Evolutionary conservation across 2,797 vertebrate species (phyloP).

Genomic region (Argya squamiceps): DNA sequence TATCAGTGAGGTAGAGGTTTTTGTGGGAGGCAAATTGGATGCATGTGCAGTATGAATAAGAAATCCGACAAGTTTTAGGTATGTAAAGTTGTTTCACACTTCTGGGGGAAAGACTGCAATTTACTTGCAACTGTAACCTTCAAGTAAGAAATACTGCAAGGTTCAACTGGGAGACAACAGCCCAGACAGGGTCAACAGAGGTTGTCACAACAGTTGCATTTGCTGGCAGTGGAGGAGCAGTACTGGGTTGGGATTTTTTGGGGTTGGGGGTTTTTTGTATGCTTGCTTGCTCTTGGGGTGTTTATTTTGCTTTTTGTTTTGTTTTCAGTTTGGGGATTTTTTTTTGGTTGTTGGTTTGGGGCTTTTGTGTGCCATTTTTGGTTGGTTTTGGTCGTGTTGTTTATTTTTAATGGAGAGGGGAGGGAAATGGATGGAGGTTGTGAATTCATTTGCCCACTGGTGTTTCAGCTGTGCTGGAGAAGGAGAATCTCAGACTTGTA

Average conservation of each 20-base stretch:
- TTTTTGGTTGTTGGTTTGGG: background rate
- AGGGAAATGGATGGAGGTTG: background rate
- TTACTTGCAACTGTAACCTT: background rate
- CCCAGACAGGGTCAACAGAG: background rate
- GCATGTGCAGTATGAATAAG: background rate
- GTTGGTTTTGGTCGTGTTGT: rapidly evolving
- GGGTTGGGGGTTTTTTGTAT: background rate
- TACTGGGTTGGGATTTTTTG: background rate
- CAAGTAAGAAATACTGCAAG: background rate
- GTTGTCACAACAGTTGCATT: background rate
- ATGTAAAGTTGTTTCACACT: background rate
- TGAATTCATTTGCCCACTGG: background rate
- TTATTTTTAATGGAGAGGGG: background rate
- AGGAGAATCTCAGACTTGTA: rapidly evolving
- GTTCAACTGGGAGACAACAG: background rate
- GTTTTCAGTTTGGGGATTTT: rapidly evolving
- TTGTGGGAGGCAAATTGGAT: background rate
- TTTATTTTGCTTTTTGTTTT: background rate
- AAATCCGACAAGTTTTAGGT: background rate
- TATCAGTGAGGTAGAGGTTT: background rate
- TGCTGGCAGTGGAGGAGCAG: background rate
- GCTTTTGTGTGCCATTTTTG: background rate
- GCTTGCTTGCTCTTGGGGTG: background rate
- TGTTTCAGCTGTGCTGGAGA: background rate
- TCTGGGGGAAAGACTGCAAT: background rate